These are phyloP conservation scores for Xestobium rufovillosum DNA, from an alignment of 2,888 invertebrate species.

Conservation along the genomic window DNA sequence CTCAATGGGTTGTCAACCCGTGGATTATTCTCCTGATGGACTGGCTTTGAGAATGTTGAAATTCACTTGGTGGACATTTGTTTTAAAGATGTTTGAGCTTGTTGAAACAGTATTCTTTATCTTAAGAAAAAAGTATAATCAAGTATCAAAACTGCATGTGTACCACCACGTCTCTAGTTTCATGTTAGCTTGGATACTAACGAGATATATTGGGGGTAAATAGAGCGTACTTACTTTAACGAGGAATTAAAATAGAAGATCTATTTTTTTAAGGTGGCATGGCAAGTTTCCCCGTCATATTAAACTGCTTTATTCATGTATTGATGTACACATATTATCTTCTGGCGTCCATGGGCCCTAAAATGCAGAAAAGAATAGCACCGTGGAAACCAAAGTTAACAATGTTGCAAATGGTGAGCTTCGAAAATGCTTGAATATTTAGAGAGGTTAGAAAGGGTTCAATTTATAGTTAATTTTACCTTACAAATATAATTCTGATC, in stretches of 20 bases:
- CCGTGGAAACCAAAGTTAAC: constrained; percentile 54
- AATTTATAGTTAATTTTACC: too few species aligned
- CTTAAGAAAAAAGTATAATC: constrained; percentile 61
- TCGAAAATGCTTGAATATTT: too few species aligned
- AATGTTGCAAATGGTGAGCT: constrained; percentile 62
- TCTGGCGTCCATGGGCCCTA: constrained; percentile 54
- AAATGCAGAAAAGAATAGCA: constrained; percentile 47
- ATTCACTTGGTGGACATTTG: constrained; percentile 52
- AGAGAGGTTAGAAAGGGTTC: too few species aligned
- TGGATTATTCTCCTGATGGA: constrained; percentile 60
- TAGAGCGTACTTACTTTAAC: too few species aligned
- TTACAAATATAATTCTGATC: too few species aligned
- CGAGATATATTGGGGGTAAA: constrained; percentile 61
- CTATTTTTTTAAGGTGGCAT: constrained; percentile 54
- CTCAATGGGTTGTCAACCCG: constrained; percentile 59
- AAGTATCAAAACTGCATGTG: constrained; percentile 64
- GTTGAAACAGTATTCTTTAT: constrained; percentile 65
- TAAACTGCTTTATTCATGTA: constrained; percentile 62
- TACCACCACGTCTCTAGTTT: constrained; percentile 64
- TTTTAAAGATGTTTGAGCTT: constrained; percentile 59
- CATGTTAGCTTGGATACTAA: constrained; percentile 52
- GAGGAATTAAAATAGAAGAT: too few species aligned
- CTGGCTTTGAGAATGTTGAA: constrained; percentile 49
- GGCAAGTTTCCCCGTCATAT: constrained; percentile 55
- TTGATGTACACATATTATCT: constrained; percentile 75